phyloP scores from a whole-genome alignment of 1,140 invertebrate genomes.

The Mya arenaria region DNA sequence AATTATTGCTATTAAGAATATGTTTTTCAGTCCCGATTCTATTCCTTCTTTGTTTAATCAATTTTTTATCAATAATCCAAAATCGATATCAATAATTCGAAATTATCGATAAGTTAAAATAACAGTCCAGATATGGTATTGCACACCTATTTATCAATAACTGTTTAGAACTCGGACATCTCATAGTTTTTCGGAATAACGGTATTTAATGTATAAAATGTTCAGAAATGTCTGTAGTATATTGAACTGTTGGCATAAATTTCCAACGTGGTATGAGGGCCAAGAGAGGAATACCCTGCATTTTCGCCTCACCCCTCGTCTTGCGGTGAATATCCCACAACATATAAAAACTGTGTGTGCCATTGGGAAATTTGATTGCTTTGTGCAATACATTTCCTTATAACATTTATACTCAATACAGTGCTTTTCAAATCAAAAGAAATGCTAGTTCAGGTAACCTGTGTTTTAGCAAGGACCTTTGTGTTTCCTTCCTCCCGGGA shows the following conservation, averaged over 20 bases:
- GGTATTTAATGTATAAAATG: too few relatives aligned
- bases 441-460: constrained; percentile 52
- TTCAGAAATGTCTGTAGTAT: too few relatives aligned
- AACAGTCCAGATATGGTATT: too few relatives aligned
- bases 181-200: too few relatives aligned
- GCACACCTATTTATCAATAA: too few relatives aligned
- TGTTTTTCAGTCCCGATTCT: neutral
- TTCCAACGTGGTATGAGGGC: neutral
- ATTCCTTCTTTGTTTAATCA: neutral
- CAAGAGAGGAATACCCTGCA: neutral
- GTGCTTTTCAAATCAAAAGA: neutral
- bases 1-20: neutral
- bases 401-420: neutral
- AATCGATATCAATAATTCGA: too few relatives aligned
- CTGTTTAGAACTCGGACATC: too few relatives aligned
- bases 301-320: neutral
- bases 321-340: neutral
- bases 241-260: too few relatives aligned
- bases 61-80: too few relatives aligned
- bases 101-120: too few relatives aligned
- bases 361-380: neutral
- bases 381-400: neutral
- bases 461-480: constrained; percentile 67
- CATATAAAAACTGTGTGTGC: neutral
- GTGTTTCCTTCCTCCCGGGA: constrained; percentile 64